phyloP scores from a whole-genome alignment of 92 coral and sea anemone genomes.

The Parazoanthus darwini region DNA sequence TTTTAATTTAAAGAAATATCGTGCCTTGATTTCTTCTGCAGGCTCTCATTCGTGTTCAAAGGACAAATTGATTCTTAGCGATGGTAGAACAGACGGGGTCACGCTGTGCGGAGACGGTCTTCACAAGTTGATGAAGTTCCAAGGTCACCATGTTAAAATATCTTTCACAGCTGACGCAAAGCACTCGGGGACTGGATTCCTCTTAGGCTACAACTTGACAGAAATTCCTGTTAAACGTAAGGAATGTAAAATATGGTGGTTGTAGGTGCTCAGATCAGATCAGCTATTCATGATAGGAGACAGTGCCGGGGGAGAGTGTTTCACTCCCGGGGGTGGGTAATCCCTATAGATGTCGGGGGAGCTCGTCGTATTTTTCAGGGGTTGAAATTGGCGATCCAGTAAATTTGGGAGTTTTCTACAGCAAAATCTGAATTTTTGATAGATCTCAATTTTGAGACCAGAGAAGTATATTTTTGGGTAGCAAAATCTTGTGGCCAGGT shows the following conservation, averaged over 20 bases:
- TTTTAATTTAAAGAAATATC: background rate
- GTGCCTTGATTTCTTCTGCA: background rate
- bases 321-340: too few relatives aligned
- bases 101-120: constrained; percentile 1
- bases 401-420: too few relatives aligned
- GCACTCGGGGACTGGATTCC: background rate
- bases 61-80: background rate
- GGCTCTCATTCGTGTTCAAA: background rate
- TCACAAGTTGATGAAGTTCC: background rate
- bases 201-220: constrained; percentile 13
- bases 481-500: too few relatives aligned
- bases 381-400: too few relatives aligned
- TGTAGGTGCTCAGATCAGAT: background rate
- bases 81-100: background rate
- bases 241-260: background rate
- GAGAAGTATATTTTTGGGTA: too few relatives aligned
- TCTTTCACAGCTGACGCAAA: constrained; percentile 14
- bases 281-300: background rate
- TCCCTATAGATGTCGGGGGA: too few relatives aligned
- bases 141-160: constrained; percentile 2
- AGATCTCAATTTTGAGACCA: too few relatives aligned
- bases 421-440: too few relatives aligned
- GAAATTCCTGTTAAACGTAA: background rate
- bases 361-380: too few relatives aligned
- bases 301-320: background rate